Base-by-base conservation (phyloP, 2,113 vertebrate genomes). In the Peromyscus californicus region DNA sequence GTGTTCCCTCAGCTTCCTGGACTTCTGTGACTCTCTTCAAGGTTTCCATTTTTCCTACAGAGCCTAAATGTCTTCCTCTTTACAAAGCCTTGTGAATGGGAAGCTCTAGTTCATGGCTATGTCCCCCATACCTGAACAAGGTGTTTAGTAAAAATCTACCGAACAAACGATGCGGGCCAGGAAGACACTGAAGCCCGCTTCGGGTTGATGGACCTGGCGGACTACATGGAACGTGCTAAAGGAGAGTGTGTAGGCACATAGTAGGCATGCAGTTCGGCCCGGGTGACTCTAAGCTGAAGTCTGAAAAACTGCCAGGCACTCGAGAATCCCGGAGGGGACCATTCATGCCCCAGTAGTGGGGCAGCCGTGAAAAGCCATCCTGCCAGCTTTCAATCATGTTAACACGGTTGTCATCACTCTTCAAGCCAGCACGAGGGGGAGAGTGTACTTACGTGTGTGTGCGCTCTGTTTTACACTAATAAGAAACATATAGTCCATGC, bases 391-490 rank as follows among this genome's bases (percentile, higher is more conserved):
- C 87, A 75, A 75, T 93, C 95, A 74, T 19, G 21, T 92, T 91
- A 88, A 88, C 57, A 88, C 1, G 7, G 80, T 65, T 96, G 89
- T 90, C 92, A 90, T 89, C 95, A 26, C 59, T 48, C 84, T 5
- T 13, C 21, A 31, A 95, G 80, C 89, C 93, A 59, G 33, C 70
- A 51, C 1, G 19, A 59, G n/a, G 57, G 45, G 70, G 31, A 79
- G 69, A 63, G 42, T 88, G 67, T 67, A 36, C 89, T 26, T 72
- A 12, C 36, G 33, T 70, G 69, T 70, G 33, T 17, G 57, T 59
- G 7, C n/a, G 54, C 67, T 91, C 72, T 17, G 31, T 87, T 94
- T 92, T 89, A 96, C 93, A 93, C 95, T 96, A 96, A 95, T 91
- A 96, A 90, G 95, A 96, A 95, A 91, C 87, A 96, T 2, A 90